Conservation (phyloP, 1,140 invertebrate species). For the Cherax quadricarinatus region DNA sequence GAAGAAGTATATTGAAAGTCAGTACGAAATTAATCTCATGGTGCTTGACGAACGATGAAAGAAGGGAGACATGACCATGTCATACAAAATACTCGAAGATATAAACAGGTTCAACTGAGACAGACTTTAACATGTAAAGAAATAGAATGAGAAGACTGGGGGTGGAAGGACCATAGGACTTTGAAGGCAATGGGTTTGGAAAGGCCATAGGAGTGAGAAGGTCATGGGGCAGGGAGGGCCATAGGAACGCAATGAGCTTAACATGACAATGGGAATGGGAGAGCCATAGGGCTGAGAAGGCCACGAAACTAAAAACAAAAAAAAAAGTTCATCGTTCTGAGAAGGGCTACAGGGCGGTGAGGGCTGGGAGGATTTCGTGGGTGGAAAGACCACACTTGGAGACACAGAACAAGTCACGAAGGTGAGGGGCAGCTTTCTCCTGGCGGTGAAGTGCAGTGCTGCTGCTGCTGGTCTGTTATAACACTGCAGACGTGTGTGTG, state of each 20-base stretch:
- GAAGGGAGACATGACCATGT: background rate
- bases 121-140: no score
- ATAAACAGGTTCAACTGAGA: no score
- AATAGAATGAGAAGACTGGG: no score
- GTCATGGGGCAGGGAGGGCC: background rate
- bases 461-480: background rate
- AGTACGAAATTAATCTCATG: background rate
- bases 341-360: background rate
- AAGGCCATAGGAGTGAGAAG: background rate
- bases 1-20: no score
- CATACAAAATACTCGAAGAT: no score
- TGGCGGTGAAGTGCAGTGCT: background rate
- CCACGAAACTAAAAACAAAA: background rate
- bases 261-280: background rate
- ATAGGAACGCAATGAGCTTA: no score
- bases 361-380: background rate
- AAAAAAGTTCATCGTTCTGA: background rate
- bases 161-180: background rate
- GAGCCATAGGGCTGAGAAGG: background rate
- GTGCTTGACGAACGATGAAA: background rate
- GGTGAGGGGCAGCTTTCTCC: background rate
- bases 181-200: background rate
- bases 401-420: constrained; percentile 9
- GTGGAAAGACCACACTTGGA: background rate
- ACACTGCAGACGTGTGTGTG: no score